Percentiles rank a stretch among this genome's conserved stretches.
phyloP scores from a whole-genome alignment of 2,797 vertebrate species.

The Paguma larvata region DNA sequence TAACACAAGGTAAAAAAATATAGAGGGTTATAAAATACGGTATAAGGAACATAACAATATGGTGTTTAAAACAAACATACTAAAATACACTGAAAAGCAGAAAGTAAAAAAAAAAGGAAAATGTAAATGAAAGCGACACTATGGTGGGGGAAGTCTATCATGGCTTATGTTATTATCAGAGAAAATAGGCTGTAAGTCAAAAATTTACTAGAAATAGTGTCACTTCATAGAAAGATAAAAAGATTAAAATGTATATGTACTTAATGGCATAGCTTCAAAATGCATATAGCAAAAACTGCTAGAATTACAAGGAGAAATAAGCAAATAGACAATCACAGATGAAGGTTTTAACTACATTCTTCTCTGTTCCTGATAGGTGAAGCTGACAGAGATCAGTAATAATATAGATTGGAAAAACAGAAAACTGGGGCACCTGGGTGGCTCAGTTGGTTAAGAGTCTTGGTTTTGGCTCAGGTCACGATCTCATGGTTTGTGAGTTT shows the following conservation, averaged over 20 bases:
- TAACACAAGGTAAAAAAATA: neutral
- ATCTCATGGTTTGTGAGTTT: too few relatives aligned
- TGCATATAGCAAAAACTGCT: neutral
- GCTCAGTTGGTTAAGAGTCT: too few relatives aligned
- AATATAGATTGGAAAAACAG: neutral
- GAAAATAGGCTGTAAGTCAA: neutral
- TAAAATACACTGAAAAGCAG: neutral
- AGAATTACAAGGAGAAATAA: neutral
- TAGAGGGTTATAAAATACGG: neutral
- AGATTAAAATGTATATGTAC: neutral
- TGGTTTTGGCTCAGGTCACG: too few relatives aligned
- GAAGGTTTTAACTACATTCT: conserved; percentile 1
- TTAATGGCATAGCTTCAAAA: neutral
- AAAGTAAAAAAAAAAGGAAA: neutral
- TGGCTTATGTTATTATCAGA: neutral
- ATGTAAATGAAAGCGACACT: neutral
- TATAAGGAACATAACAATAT: neutral
- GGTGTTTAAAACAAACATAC: neutral
- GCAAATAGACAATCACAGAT: neutral
- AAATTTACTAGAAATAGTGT: neutral
- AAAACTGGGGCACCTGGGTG: neutral
- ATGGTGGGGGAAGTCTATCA: neutral
- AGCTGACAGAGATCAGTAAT: neutral
- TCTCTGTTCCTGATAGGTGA: neutral
- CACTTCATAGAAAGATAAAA: neutral